phyloP scores from a whole-genome alignment of 1,140 invertebrate genomes.

The Anoplolepis gracilipes region DNA sequence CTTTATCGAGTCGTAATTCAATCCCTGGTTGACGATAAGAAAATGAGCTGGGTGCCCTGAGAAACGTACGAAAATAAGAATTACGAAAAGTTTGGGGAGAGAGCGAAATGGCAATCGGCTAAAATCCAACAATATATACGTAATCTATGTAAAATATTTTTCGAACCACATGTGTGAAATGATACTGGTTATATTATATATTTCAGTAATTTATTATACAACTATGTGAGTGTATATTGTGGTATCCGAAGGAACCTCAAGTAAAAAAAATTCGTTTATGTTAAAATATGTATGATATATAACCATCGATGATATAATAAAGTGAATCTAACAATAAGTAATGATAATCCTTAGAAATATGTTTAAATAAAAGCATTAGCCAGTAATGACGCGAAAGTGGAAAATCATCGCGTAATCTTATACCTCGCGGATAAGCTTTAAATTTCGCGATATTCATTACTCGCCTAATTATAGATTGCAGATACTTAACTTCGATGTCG shows the following conservation, averaged over 20 bases:
- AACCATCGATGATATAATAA: not conserved
- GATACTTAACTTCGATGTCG: not conserved
- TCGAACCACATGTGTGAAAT: too few relatives aligned
- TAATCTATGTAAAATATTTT: too few relatives aligned
- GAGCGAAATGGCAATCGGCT: not conserved
- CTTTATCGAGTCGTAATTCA: conserved; percentile 14
- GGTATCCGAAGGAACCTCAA: too few relatives aligned
- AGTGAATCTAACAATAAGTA: not conserved
- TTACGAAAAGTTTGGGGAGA: not conserved
- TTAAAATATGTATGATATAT: not conserved
- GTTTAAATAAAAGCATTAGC: not conserved
- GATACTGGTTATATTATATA: too few relatives aligned
- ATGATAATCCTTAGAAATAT: not conserved
- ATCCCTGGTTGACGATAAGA: not conserved
- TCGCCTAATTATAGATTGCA: conserved; percentile 8
- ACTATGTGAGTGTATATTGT: too few relatives aligned
- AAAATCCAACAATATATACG: not conserved
- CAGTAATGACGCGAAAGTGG: not conserved
- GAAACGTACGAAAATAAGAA: not conserved
- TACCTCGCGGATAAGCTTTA: not conserved
- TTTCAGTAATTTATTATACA: too few relatives aligned
- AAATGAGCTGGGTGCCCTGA: not conserved
- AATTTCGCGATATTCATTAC: conserved; percentile 26
- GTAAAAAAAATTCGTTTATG: too few relatives aligned
- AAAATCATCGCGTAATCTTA: not conserved